Conservation (phyloP, 2,113 vertebrate genomes). For the Apodemus speciosus region DNA sequence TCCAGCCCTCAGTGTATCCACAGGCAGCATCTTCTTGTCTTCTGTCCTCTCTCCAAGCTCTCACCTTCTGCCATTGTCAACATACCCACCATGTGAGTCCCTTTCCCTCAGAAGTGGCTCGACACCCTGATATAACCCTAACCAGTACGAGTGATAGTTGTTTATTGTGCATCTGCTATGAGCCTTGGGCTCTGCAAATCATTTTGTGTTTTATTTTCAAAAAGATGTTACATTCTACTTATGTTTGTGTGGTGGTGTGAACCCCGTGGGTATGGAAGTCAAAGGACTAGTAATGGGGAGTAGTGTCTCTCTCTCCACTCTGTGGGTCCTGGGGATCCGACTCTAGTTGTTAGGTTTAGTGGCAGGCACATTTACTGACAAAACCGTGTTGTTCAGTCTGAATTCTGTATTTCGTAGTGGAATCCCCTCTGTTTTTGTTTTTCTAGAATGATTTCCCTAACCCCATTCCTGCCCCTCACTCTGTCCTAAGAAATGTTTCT, state of each 20-base stretch:
- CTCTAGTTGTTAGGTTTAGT: background rate
- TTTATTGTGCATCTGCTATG: background rate
- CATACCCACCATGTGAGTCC: too few species aligned
- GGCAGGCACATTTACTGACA: background rate
- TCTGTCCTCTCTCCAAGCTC: background rate
- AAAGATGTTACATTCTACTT: background rate
- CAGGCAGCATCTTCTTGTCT: background rate
- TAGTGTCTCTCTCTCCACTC: too few species aligned
- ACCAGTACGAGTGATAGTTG: background rate
- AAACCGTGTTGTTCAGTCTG: background rate
- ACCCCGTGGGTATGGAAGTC: background rate
- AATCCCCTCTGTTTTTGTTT: background rate
- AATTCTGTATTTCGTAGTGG: background rate
- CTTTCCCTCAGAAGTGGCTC: background rate
- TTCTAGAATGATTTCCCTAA: background rate
- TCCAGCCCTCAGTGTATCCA: background rate
- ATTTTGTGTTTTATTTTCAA: slow-evolving; percentile 6
- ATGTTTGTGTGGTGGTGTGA: background rate
- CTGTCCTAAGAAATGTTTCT: background rate
- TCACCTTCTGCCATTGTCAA: background rate
- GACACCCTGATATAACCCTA: background rate
- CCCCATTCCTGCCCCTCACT: background rate
- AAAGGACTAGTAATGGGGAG: background rate
- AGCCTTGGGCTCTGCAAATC: background rate
- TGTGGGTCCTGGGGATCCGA: background rate